Base-by-base conservation (phyloP, 2,888 invertebrate genomes). In the Noctua pronuba region DNA sequence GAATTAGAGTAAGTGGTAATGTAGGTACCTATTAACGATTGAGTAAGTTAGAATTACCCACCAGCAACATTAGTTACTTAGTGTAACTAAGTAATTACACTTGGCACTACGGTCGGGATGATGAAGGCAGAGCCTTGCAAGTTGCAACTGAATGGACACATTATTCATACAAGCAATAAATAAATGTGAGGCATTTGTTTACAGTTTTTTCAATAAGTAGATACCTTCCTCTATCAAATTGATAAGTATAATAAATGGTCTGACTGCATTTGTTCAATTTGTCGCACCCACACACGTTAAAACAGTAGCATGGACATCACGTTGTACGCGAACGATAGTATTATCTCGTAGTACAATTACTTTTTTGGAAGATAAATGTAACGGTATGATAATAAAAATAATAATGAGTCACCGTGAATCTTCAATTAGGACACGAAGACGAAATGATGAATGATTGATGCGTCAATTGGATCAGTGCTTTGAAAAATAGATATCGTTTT, bases 1-100 rank as follows among this genome's bases (percentile, higher is more conserved):
- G 98, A 98, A 92, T 94, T 98, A 38, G 98, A 98, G 98, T 98
- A 97, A 97, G 97, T 95, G n/a, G 28, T 35, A 58, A 46, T 35
- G 2, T 41, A 41, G 5, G 2, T 3, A 10, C 49, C 3, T 16
- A 28, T 13, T 0, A 24, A 24, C 24, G 49, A 71, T 74, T 35
- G 44, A 16, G 41, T 31, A 52, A 6, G 24, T 21, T 21, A 38
- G 21, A n/a, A 38, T 16, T 55, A 31, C 13, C 18, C n/a, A 69
- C 13, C 38, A 49, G 16, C 13, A 38, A 28, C 8, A 60, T 31
- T 7, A 21, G 7, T 28, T 28, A 58, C 13, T 24, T 10, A n/a
- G 11, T 55, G 55, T 55, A 52, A 24, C 44, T 44, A 11, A 2
- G 41, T 13, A 46, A 1, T 46, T 52, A n/a, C 52, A 55, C n/a